A percentile compares a stretch with the other conserved stretches of the same genome.
phyloP scores from a whole-genome alignment of 23 tunicate genomes.

The Halocynthia aurantium region DNA sequence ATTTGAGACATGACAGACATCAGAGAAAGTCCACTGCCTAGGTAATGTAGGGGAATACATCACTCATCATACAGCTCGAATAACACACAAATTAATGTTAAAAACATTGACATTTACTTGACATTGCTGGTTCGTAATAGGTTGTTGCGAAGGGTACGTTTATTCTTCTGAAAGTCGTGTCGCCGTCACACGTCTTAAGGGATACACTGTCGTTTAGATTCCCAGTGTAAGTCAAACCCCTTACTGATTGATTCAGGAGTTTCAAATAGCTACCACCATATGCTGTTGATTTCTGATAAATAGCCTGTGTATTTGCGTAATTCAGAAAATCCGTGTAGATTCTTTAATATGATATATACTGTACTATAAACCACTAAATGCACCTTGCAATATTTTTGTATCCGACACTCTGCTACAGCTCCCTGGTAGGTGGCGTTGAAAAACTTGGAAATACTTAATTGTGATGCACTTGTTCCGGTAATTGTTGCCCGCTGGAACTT shows the following conservation, averaged over 20 bases:
- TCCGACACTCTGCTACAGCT: neutral
- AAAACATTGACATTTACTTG: neutral
- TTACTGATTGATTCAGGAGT: too few relatives aligned
- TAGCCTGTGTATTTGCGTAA: too few relatives aligned
- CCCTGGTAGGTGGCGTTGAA: neutral
- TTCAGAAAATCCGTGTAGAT: too few relatives aligned
- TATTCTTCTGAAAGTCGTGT: neutral
- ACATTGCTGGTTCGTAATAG: neutral
- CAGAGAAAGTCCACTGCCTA: slow-evolving; percentile 1
- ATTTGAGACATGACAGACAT: neutral
- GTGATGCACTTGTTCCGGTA: neutral
- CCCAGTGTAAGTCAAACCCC: neutral
- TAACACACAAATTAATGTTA: neutral
- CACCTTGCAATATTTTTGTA: slow-evolving; percentile 2
- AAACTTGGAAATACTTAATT: neutral
- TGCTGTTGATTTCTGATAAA: too few relatives aligned
- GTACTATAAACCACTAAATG: too few relatives aligned
- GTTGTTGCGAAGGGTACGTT: slow-evolving; percentile 1
- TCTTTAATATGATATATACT: too few relatives aligned
- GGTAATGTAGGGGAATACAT: neutral
- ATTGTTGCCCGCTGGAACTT: slow-evolving; percentile 6
- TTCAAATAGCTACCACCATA: too few relatives aligned
- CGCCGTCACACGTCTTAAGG: neutral
- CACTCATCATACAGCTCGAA: neutral
- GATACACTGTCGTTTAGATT: neutral